phyloP scores from a whole-genome alignment of 2,797 vertebrate genomes.

The Chiloscyllium punctatum region DNA sequence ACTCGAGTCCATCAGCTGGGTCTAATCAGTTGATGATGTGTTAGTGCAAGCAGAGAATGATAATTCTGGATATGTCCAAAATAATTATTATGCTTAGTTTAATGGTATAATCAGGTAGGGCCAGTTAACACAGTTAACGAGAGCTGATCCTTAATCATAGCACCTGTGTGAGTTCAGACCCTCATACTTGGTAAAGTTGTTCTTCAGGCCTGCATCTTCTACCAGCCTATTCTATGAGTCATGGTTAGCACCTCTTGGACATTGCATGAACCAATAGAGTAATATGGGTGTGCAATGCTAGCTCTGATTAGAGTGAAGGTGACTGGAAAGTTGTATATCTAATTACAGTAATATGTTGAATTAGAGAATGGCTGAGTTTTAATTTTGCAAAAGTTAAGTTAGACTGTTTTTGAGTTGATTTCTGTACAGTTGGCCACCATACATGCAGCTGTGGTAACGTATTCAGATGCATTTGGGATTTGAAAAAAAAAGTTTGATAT shows the following conservation, averaged over 20 bases:
- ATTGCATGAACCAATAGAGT: no score
- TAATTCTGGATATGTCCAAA: not conserved
- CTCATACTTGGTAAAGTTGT: no score
- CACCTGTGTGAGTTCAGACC: no score
- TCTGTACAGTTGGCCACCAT: not conserved
- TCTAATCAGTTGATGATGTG: not conserved
- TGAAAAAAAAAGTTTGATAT: not conserved
- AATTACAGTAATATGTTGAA: not conserved
- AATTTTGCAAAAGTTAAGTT: not conserved
- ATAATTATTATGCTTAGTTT: not conserved
- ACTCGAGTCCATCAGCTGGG: not conserved
- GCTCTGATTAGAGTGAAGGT: no score
- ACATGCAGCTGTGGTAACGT: not conserved
- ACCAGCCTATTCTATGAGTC: no score
- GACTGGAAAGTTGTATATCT: not conserved
- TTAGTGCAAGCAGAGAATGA: not conserved
- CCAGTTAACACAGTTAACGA: no score
- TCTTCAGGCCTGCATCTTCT: no score
- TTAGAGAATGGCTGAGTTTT: not conserved
- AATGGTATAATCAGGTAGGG: not conserved
- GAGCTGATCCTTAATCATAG: no score
- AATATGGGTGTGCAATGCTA: no score
- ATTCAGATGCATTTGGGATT: no score
- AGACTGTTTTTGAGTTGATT: not conserved
- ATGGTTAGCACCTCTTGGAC: no score